Evolutionary conservation across 2,888 invertebrate species (phyloP).

Genomic region (Idaea straminata): DNA sequence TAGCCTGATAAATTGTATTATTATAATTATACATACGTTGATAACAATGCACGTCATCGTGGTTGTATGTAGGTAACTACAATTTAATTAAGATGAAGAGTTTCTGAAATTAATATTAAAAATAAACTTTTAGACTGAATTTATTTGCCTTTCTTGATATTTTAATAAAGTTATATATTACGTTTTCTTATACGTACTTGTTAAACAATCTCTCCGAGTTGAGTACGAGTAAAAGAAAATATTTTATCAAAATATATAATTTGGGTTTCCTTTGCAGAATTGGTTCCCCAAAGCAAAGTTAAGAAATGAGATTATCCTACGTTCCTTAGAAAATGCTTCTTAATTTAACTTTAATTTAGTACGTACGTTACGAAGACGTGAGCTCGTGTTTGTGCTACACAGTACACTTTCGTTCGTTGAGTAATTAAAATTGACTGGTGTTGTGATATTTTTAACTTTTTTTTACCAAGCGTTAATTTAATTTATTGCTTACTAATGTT

Average conservation of each 20-base stretch:
- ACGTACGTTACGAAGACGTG: background rate
- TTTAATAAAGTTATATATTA: too few species aligned
- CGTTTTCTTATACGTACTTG: too few species aligned
- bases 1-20: too few species aligned
- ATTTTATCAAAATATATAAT: background rate
- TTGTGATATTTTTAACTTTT: background rate
- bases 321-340: background rate
- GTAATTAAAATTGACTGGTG: background rate
- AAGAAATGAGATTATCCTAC: background rate
- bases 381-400: background rate
- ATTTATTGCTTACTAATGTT: constrained; percentile 1
- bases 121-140: too few species aligned
- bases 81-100: too few species aligned
- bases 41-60: too few species aligned
- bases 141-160: too few species aligned
- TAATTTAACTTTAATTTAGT: background rate
- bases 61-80: too few species aligned
- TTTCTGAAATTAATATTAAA: too few species aligned
- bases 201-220: background rate
- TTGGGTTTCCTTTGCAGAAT: background rate
- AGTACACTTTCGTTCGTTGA: background rate
- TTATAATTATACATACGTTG: too few species aligned
- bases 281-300: background rate
- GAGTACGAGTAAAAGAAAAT: background rate
- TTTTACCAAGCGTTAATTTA: background rate